Evolutionary conservation across 2,888 invertebrate genomes (phyloP), one percentile per base, ranked within the genome.

Genomic region (Plebejus anna): DNA sequence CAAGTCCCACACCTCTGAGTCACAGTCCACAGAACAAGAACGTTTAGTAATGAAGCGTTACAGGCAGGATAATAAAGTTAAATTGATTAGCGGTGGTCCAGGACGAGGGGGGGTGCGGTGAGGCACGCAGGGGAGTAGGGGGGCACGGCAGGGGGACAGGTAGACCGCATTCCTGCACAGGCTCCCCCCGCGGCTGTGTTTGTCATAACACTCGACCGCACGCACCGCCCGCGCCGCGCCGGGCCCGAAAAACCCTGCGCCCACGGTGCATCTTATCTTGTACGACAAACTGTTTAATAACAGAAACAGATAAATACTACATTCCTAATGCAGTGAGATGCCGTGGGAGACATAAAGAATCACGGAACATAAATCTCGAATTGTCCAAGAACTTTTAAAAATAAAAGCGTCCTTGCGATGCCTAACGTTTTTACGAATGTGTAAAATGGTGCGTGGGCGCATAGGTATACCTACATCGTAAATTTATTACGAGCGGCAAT

Each of bases 71-170:
- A 92, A 92, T 92, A 92, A 91, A 90, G 90, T 87, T 92, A 93
- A 93, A 91, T 93, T 93, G 94, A 94, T 94, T 93, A 92, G 92
- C 89, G 89, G 90, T 88, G 90, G 89, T 88, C 91, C 87, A 66
- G 66, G 66, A 66, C 16, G 66, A 66, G 66, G 66, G 59, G 59
- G 61, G 66, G 61, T 9, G 61, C 22, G 13, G 13, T 16, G 32
- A 9, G 66, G 16, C 5, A 9, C 11, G 32, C 32, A 32, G 66
- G 32, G 66, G 32, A 1, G 32, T 4, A 13, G 32, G 9, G 61
- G 61, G 87, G 87, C 89, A 91, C 91, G 92, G 94, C 92, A 92
- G 90, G 61, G 61, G 87, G 87, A 89, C 92, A 92, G 92, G 94
- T 93, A 92, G 90, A 86, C 91, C 89, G 88, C 94, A 93, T 92